Base-by-base conservation (phyloP, 2,113 vertebrate genomes). In the Xiphophorus maculatus region DNA sequence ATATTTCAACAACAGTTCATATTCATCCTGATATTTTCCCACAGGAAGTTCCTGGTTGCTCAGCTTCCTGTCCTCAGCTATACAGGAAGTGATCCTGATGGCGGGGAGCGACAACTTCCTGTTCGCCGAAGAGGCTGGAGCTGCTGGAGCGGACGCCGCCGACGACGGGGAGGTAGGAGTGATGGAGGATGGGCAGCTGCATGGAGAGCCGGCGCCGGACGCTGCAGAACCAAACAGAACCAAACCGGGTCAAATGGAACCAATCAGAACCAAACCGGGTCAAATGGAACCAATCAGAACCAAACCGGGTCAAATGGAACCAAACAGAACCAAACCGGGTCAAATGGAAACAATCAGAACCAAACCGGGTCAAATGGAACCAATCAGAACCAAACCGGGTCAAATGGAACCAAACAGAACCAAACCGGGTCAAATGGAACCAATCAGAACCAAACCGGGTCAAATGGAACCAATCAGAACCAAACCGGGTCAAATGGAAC, bases 141-240 rank as follows among this genome's bases (percentile, higher is more conserved):
- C 77, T 87, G 83, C 91, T 92, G 88, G 78, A 71, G 64, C 80
- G 74, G 65, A 91, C 11, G 3, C 91, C 91, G 0, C 90, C 89
- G 5, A 91, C 3, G 12, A 29, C 27, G 0, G 90, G 80, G 27
- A 92, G 78, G 89, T 92, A 92, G 72, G 88, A 82, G 3, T 83
- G 88, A 68, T 92, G 91, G 42, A 92, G 90, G 84, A 92, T 92
- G 1, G 90, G 91, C 44, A 92, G 80, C 90, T 91, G 90, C 14
- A 89, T 5, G 0, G 90, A 90, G 28, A 90, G 70, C 60, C 91
- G 90, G 10, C 88, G 84, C 11, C 27, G 8, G 15, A 90, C 63
- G 0, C 91, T 92, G 79, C 33, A 64, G 11, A 22, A 61, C 4
- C 4, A 73, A 15, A 77, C 17, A 42, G 27, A 51, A 8, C 10